Base-by-base conservation (phyloP, 2,113 vertebrate species). In the Eublepharis macularius region DNA sequence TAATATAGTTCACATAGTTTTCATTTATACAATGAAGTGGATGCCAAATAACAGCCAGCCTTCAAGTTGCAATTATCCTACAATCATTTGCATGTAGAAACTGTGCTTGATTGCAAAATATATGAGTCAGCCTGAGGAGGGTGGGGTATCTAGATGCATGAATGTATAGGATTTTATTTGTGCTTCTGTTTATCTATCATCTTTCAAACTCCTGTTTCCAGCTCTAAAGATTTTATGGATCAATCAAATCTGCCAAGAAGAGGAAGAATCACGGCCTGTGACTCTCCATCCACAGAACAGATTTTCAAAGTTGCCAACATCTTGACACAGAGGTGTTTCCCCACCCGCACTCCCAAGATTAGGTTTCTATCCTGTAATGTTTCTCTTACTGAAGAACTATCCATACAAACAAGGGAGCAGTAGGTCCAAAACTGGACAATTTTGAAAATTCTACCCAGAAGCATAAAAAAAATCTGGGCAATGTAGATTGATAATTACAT, bases 401-500 rank as follows among this genome's bases (percentile, higher is more conserved):
- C 72, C 75, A 90, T 92, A 90, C 73, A 90, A 84, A 88, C 29
- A 81, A 63, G 83, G 86, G 86, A 91, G 88, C 91, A 84, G 80
- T 82, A 91, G 81, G 81, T 88, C 89, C 57, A 90, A 74, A 89
- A 83, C 83, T 87, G 79, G 87, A 80, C 68, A 81, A 82, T 92
- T 84, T 90, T 92, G 91, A 90, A 81, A 90, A 89, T 94, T 82
- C 73, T 86, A 93, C 57, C 17, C 80, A 80, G 91, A 90, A 92
- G 89, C 65, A 86, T 69, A 86, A 72, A 92, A 85, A 68, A 88
- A 85, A 75, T 89, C 0, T 0, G 84, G 86, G 49, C 66, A 43
- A 82, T 45, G 13, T 68, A 80, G 76, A 49, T 32, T 39, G 75
- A 26, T 11, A 87, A 17, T 84, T 41, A 80, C 54, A 11, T 70